Base-by-base conservation (phyloP, 2,113 vertebrate species). In the Odontophorus gujanensis region DNA sequence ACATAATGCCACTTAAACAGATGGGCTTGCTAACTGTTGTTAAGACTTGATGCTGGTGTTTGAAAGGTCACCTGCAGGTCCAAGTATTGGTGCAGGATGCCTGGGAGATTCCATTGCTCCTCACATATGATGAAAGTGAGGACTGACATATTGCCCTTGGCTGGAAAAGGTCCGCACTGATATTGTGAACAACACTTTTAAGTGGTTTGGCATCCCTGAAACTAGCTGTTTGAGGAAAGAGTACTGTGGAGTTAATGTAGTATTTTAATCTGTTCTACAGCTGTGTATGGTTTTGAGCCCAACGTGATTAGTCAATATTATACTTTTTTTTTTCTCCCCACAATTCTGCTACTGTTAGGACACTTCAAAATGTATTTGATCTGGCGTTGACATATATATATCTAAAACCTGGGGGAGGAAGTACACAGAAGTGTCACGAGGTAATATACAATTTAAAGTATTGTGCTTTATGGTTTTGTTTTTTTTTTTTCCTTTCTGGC, bases 221-320 rank as follows among this genome's bases (percentile, higher is more conserved):
- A 68, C 61, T 75, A 84, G 73, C 77, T 75, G 86, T 85, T 86
- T 34, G 73, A 87, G 80, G 42, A 32, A 58, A 32, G 55, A 83
- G 58, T 77, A 68, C 79, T 66, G 7, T 3, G 16, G 50, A 76
- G 76, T 34, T 85, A 67, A 80, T 58, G 7, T 58, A 36, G 20
- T 68, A 69, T n/a, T 95, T 85, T 92, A 92, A 91, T 81, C 53
- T 40, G 40, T 40, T 40, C 40, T 40, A 13, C 59, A 85, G 55
- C 75, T 93, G 75, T 47, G 76, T 82, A 85, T 57, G 68, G 58
- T 90, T 96, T 91, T 47, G 68, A 93, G 76, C 90, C 73, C 73
- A 75, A 51, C 17, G 4, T 51, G 51, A n/a, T 67, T 85, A 67
- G 65, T 88, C 68, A 85, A 43, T 36, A 7, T 34, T 71, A 24